phyloP scores from a whole-genome alignment of 1,140 invertebrate species.

The Manduca sexta region DNA sequence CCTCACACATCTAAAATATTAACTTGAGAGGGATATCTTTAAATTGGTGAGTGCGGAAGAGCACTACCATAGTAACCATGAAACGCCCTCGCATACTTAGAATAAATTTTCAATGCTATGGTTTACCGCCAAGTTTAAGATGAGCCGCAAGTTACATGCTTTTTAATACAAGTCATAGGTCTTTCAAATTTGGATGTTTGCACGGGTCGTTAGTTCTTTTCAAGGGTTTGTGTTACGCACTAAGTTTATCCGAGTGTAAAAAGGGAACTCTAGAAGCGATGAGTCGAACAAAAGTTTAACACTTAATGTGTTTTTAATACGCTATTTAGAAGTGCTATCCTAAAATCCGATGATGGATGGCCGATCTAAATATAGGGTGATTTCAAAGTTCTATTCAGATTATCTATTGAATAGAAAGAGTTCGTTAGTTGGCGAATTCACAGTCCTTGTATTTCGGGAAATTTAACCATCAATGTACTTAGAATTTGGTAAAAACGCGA shows the following conservation, averaged over 20 bases:
- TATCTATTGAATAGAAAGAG: background rate
- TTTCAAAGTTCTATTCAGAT: no score
- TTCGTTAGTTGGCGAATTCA: no score
- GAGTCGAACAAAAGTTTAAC: slow-evolving; percentile 20
- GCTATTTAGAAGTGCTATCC: slow-evolving; percentile 25
- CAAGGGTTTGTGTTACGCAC: slow-evolving; percentile 47
- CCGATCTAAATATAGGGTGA: background rate
- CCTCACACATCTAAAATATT: background rate
- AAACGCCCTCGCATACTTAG: slow-evolving; percentile 50
- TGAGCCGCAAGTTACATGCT: background rate
- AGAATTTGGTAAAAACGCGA: no score
- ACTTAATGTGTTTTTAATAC: slow-evolving; percentile 56
- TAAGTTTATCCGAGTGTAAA: slow-evolving; percentile 34
- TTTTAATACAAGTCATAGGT: no score
- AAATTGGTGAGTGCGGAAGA: slow-evolving; percentile 30
- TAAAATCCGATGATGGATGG: slow-evolving; percentile 48
- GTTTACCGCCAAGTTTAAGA: slow-evolving; percentile 4
- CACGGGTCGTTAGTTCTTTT: slow-evolving; percentile 58
- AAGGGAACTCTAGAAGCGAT: slow-evolving; percentile 8
- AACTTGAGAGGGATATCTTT: slow-evolving; percentile 16
- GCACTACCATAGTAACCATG: slow-evolving; percentile 57
- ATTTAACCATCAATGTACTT: background rate
- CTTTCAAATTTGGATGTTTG: slow-evolving; percentile 2
- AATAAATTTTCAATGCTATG: slow-evolving; percentile 68
- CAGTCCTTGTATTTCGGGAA: no score